Evolutionary conservation across 2,113 vertebrate species (phyloP), one percentile per base, ranked within the genome.

Genomic region (Erythrocercus mccallii): DNA sequence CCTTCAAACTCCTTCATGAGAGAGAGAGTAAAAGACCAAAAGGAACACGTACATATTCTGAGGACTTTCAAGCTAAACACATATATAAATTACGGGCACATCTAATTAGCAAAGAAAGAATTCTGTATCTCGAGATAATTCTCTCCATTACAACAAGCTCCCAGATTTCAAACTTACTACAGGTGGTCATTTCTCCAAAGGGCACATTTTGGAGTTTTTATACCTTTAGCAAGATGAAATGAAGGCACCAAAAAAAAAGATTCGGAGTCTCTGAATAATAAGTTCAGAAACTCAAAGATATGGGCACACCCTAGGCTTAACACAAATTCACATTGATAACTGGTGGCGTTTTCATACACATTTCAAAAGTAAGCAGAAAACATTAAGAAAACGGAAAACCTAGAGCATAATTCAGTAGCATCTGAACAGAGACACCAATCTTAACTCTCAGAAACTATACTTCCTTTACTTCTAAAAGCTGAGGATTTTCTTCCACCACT

Each of bases 1-100:
- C 35, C 19, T 79, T 76, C 40, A 33, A 56, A 82, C 5, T 3
- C n/a, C 10, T 69, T 70, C 21, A 95, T 2, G 1, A 76, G 28
- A 77, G 14, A 45, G 4, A 62, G 14, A 47, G 12, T n/a, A 6
- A 69, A 69, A 78, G 44, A 23, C 47, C 31, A 60, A 19, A 76
- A 81, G 6, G 10, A 73, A 53, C 11, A 66, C 0, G 0, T 22
- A 35, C 6, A 18, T 7, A 6, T 64, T 86, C 38, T 56, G 38
- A 92, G 37, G 28, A 64, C 27, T 88, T 81, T 61, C 33, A 87
- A 30, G 23, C 3, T 79, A 51, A 81, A 37, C 10, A 56, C 3
- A 30, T 7, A 9, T 5, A 35, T 22, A 73, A 81, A 37, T 61
- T 25, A 77, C 37, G 40, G 17, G 33, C 17, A 80, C 4, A 56